Percentiles rank a stretch among this genome's conserved stretches.
Conservation (phyloP, 2,797 vertebrate genomes). For the Poeciliopsis gracilis region DNA sequence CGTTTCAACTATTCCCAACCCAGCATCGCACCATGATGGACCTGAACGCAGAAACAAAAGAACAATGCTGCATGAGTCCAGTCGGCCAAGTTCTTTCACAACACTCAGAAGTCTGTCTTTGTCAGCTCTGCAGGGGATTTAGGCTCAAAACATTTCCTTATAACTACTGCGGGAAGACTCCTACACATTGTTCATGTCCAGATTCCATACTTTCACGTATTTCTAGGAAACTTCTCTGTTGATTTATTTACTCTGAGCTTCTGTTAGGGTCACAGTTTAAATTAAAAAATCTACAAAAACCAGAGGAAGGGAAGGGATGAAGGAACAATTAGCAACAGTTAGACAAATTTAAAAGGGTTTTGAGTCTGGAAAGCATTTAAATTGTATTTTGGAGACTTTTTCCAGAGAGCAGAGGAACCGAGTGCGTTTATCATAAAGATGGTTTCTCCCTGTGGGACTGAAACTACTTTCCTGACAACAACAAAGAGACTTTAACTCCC, state of each 20-base stretch:
- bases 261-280: background rate
- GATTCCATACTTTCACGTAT: background rate
- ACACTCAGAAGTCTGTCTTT: constrained; percentile 30
- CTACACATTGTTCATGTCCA: background rate
- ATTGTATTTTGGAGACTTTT: background rate
- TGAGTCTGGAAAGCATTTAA: background rate
- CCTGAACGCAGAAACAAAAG: constrained; percentile 2
- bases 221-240: background rate
- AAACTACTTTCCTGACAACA: constrained; percentile 30
- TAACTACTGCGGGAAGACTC: constrained; percentile 25
- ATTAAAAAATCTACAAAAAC: background rate
- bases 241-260: background rate
- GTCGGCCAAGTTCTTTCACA: constrained; percentile 21
- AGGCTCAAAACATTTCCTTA: constrained; percentile 24
- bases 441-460: constrained; percentile 33
- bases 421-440: constrained; percentile 31
- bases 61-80: constrained; percentile 2
- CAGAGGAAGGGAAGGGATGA: background rate
- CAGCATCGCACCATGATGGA: background rate
- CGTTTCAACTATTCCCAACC: background rate
- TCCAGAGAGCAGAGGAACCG: background rate
- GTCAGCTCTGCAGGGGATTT: constrained; percentile 21
- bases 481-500: constrained; percentile 7
- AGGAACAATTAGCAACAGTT: background rate
- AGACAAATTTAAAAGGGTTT: background rate